A percentile compares a stretch with the other conserved stretches of the same genome.
Evolutionary conservation across 2,888 invertebrate genomes (phyloP).

Genomic region (Cheilosia grossa): DNA sequence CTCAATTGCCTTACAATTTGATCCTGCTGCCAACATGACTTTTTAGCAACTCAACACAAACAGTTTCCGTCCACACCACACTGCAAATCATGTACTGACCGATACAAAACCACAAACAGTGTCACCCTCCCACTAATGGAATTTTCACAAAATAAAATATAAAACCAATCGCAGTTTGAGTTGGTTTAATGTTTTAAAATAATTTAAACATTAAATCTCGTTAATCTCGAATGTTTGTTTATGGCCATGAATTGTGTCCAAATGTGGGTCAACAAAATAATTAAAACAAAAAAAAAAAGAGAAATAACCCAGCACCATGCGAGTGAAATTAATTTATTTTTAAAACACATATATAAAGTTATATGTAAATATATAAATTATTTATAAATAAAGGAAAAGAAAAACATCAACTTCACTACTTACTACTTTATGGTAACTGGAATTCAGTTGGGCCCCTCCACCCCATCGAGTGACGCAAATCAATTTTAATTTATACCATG

Average conservation of each 20-base stretch:
- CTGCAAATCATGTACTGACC: neutral
- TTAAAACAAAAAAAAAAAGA: constrained; percentile 26
- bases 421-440: neutral
- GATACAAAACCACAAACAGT: constrained; percentile 1
- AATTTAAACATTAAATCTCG: constrained; percentile 9
- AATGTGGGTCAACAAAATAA: constrained; percentile 47
- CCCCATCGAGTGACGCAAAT: too few relatives aligned
- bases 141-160: neutral
- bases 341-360: too few relatives aligned
- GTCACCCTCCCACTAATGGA: neutral
- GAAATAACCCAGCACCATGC: neutral
- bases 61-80: neutral
- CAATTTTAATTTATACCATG: neutral
- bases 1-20: too few relatives aligned
- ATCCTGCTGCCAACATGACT: too few relatives aligned
- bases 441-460: too few relatives aligned
- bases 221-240: constrained; percentile 30
- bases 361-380: neutral
- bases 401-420: neutral
- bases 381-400: too few relatives aligned
- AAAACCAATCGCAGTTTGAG: neutral
- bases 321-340: constrained; percentile 5
- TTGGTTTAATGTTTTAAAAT: constrained; percentile 19
- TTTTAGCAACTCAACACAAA: neutral
- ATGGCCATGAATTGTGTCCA: constrained; percentile 11